phyloP scores from a whole-genome alignment of 2,888 invertebrate genomes.

The Taenaris catops region DNA sequence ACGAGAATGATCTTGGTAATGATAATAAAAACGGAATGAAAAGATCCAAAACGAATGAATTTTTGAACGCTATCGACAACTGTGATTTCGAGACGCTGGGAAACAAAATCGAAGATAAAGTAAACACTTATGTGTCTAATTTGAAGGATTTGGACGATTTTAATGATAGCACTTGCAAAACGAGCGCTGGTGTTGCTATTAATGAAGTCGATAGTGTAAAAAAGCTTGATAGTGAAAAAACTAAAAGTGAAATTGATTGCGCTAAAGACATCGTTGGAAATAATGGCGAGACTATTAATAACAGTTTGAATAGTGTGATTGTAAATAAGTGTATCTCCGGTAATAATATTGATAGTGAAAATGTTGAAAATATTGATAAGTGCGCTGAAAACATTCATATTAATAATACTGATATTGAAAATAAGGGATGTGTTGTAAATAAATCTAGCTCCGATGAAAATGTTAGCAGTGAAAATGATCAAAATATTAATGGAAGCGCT shows the following conservation, averaged over 20 bases:
- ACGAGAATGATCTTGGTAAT: not conserved
- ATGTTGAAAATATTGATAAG: not conserved
- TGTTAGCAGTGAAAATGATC: not conserved
- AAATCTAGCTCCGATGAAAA: not conserved
- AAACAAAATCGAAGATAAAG: conserved; percentile 65
- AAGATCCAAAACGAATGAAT: conserved; percentile 39
- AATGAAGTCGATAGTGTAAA: conserved; percentile 7
- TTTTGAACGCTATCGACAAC: conserved; percentile 65
- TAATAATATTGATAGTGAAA: conserved; percentile 1
- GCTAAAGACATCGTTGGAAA: too few relatives aligned
- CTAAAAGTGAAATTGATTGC: too few relatives aligned
- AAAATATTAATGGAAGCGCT: not conserved
- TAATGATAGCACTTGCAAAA: conserved; percentile 11
- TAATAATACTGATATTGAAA: not conserved
- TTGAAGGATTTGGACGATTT: conserved; percentile 45
- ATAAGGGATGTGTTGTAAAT: not conserved
- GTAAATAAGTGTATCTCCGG: too few relatives aligned
- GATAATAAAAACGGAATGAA: conserved; percentile 3
- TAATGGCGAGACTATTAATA: too few relatives aligned
- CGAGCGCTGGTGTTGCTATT: not conserved
- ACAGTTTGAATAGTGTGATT: too few relatives aligned
- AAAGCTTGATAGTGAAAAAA: not conserved
- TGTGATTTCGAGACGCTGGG: conserved; percentile 73
- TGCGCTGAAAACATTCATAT: not conserved
- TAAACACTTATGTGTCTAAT: conserved; percentile 48